These are phyloP conservation scores for Chloropsis hardwickii DNA, from an alignment of 2,113 vertebrate genomes.

Conservation along the genomic window DNA sequence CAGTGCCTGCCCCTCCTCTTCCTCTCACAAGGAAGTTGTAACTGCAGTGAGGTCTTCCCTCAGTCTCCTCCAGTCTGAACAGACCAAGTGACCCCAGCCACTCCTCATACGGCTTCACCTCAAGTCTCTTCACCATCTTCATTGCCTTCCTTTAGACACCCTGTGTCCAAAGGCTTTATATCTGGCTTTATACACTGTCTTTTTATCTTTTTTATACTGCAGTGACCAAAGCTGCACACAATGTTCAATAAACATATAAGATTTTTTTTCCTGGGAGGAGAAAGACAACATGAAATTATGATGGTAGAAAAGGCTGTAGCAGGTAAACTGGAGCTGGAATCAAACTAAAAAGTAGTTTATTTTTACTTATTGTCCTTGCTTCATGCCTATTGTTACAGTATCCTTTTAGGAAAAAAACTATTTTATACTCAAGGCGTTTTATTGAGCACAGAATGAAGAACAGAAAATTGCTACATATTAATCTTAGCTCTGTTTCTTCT, in stretches of 20 bases:
- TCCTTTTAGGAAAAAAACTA: not conserved
- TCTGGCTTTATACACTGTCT: not conserved
- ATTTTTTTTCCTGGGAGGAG: not conserved
- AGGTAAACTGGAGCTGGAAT: not conserved
- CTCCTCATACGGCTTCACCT: fast-evolving
- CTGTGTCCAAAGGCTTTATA: no score
- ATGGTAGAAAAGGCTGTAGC: not conserved
- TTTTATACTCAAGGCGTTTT: fast-evolving
- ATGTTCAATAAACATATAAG: not conserved
- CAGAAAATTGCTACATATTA: not conserved
- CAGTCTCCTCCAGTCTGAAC: not conserved
- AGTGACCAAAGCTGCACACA: not conserved
- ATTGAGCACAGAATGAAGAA: fast-evolving
- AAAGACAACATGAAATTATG: not conserved
- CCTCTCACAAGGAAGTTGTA: fast-evolving
- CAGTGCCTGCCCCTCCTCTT: not conserved
- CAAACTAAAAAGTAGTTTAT: not conserved
- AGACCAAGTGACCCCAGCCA: not conserved
- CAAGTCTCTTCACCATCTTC: not conserved
- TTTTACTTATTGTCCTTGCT: not conserved
- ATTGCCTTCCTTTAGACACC: not conserved
- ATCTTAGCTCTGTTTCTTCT: not conserved
- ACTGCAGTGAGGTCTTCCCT: no score
- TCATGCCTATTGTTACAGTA: not conserved
- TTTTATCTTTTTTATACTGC: not conserved